Evolutionary conservation across 2,113 vertebrate genomes (phyloP).

Genomic region (Stigmatopora nigra): DNA sequence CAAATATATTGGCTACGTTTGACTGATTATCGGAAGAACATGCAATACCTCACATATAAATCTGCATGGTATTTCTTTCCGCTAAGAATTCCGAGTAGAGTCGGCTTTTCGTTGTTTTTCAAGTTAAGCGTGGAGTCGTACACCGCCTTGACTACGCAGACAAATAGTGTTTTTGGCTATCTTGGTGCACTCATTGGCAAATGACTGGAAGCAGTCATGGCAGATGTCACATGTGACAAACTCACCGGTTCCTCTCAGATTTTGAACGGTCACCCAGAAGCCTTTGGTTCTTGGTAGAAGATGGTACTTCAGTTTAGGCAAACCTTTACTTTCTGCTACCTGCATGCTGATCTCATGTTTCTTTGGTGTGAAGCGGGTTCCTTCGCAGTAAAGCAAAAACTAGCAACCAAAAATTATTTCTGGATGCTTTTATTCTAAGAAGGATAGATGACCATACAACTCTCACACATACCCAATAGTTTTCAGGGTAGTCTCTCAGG

Average conservation of each 20-base stretch:
- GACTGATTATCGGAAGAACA: not conserved
- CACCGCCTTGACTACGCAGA: constrained; percentile 82
- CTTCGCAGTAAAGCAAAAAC: constrained; percentile 95
- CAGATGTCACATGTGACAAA: constrained; percentile 2
- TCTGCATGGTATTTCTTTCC: constrained; percentile 93
- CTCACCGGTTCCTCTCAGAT: constrained; percentile 89
- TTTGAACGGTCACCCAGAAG: constrained; percentile 86
- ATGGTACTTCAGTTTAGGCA: constrained; percentile 90
- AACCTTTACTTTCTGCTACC: constrained; percentile 88
- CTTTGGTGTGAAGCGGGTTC: constrained; percentile 89
- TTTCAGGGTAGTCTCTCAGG: constrained; percentile 86
- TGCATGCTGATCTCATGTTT: constrained; percentile 95
- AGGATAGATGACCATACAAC: not conserved
- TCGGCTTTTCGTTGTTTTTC: constrained; percentile 85
- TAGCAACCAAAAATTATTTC: constrained; percentile 36
- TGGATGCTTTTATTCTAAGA: constrained; percentile 1
- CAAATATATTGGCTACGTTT: not conserved
- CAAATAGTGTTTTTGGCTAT: constrained; percentile 16
- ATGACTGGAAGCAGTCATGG: not conserved
- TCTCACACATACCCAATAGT: constrained; percentile 76
- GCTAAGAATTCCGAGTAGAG: constrained; percentile 83
- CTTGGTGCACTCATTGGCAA: constrained; percentile 15
- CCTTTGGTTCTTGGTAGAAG: constrained; percentile 93
- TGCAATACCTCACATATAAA: constrained; percentile 80
- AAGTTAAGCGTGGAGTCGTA: constrained; percentile 98